Evolutionary conservation across 1,140 invertebrate genomes (phyloP).

Genomic region (Temnothorax curvispinosus): DNA sequence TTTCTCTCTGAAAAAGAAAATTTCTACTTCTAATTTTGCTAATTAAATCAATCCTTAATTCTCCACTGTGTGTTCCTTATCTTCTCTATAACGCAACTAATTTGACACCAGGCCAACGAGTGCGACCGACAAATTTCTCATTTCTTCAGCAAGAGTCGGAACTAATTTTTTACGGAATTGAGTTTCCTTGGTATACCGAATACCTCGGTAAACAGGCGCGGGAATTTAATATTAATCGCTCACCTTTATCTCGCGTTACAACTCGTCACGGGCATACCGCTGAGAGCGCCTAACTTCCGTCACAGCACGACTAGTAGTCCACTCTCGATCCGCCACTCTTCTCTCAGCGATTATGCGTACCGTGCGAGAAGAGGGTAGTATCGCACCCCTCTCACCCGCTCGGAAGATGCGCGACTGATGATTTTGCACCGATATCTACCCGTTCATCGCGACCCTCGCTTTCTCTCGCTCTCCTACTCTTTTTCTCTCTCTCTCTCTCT

Average conservation of each 20-base stretch:
- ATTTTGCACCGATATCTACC: constrained; percentile 49
- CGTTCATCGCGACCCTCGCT: constrained; percentile 48
- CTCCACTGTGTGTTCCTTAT: not conserved
- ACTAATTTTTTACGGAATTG: not conserved
- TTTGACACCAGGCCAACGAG: not conserved
- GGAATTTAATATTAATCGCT: constrained; percentile 32
- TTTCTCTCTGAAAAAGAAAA: not conserved
- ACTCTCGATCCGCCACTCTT: constrained; percentile 35
- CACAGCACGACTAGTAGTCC: constrained; percentile 54
- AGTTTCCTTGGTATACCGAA: not conserved
- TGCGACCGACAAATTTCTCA: not conserved
- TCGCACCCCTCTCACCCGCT: constrained; percentile 18
- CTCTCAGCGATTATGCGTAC: constrained; percentile 33
- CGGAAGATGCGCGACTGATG: constrained; percentile 37
- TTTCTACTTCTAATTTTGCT: not conserved
- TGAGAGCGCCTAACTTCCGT: constrained; percentile 43
- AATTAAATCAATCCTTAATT: not conserved
- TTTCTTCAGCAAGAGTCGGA: constrained; percentile 14
- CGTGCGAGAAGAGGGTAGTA: constrained; percentile 31
- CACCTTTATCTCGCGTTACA: constrained; percentile 66
- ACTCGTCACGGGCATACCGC: constrained; percentile 66
- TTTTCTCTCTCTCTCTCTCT: constrained; percentile 14
- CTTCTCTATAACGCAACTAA: not conserved
- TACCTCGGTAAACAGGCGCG: too few relatives aligned
- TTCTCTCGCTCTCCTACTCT: constrained; percentile 9